Base-by-base conservation (phyloP, 53 echinoderm and acorn worm genomes). In the Arbacia lixula region DNA sequence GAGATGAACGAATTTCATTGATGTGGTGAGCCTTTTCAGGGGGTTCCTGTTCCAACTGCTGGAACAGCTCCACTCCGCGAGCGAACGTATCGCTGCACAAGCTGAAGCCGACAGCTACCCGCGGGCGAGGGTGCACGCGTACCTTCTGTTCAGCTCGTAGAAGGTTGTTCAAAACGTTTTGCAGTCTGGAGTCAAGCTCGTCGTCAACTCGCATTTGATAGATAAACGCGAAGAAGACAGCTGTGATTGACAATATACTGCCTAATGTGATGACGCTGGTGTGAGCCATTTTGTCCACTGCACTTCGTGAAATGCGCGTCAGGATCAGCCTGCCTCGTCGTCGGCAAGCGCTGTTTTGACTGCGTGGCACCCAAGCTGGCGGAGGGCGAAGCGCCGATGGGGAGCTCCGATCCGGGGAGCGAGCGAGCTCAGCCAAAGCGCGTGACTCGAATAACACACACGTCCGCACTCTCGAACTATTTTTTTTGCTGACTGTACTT, bases 91-190 rank as follows among this genome's bases (percentile, higher is more conserved):
- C 95, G 19, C 60, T 71, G 54, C 92, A 95, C 28, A 90, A 81
- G 19, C 95, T 90, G 28, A 95, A 85, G 38, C 92, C 95, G 29
- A 95, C 68, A 34, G 95, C 95, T 68, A 95, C 87, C 38, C 88
- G 88, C 10, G 88, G 69, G 25, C 84, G 61, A 9, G 91, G 88
- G 22, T 53, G 6, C 29, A 89, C 67, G 20, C 75, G 28, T 36
- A 76, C 90, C 68, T 95, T 93, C 55, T 78, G 66, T 49, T 95
- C 95, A 10, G 93, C 95, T 36, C 83, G 52, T 10, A 90, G 84
- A 21, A 95, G 69, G 38, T 58, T 93, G 34, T 55, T 64, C 16
- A 92, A 58, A 58, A 95, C 90, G 36, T 76, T 86, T 12, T 90
- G 42, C 31, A 95, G 66, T 57, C 86, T 78, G n/a, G 86, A 85